Percentiles rank a stretch among this genome's conserved stretches.
These are phyloP conservation scores for Vimba vimba DNA, from an alignment of 2,113 vertebrate species.

Conservation along the genomic window DNA sequence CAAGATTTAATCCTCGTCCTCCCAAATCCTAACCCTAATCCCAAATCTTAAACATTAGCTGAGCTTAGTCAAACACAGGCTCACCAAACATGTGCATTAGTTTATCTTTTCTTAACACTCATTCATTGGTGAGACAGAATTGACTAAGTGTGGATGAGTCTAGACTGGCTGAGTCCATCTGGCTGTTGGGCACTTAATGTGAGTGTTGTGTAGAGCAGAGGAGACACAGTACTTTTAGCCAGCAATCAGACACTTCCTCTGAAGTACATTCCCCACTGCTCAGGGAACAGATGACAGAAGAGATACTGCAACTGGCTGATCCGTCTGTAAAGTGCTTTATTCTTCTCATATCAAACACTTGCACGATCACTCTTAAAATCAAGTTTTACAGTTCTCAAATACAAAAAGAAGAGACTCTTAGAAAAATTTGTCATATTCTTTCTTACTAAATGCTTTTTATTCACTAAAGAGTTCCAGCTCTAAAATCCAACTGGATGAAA, in stretches of 20 bases:
- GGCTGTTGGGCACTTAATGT: slow-evolving; percentile 54
- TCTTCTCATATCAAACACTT: neutral
- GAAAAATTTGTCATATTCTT: neutral
- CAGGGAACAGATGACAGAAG: neutral
- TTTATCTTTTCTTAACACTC: slow-evolving; percentile 43
- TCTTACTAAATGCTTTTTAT: neutral
- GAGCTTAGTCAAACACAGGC: slow-evolving; percentile 3
- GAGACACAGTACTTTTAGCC: slow-evolving; percentile 44
- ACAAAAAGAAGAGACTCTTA: neutral
- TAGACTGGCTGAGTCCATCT: slow-evolving; percentile 21
- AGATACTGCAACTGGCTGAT: neutral
- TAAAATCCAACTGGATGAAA: neutral
- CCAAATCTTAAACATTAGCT: slow-evolving; percentile 29
- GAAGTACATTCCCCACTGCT: neutral
- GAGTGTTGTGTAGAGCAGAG: neutral
- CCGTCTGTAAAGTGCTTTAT: neutral
- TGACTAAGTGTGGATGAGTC: slow-evolving; percentile 48
- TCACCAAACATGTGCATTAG: neutral
- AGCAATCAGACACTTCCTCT: slow-evolving; percentile 25
- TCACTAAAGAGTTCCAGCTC: neutral
- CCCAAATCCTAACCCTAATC: slow-evolving; percentile 32
- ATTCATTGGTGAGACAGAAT: slow-evolving; percentile 41
- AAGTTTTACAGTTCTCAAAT: neutral
- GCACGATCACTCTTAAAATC: neutral
- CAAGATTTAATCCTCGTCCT: slow-evolving; percentile 14